These are phyloP conservation scores for Pseudochromis fuscus DNA, from an alignment of 2,797 vertebrate genomes.

Conservation along the genomic window DNA sequence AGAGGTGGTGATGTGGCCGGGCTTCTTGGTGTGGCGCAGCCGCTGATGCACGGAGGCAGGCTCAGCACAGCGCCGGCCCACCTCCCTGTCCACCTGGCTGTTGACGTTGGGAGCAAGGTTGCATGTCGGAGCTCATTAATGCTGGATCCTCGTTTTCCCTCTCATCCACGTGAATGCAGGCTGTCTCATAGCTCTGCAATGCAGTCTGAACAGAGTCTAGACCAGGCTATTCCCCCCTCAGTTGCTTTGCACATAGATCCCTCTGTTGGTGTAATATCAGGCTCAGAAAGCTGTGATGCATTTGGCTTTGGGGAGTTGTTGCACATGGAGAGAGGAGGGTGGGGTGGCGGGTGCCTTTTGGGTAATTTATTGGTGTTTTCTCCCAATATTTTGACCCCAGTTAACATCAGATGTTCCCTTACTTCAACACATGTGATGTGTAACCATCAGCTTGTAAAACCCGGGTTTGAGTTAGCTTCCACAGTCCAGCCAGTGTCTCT, in stretches of 20 bases:
- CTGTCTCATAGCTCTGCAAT: constrained; percentile 77
- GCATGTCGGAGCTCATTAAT: constrained; percentile 74
- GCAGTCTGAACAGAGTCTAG: constrained; percentile 77
- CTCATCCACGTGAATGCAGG: constrained; percentile 69
- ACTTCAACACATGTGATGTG: not conserved
- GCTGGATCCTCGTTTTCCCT: constrained; percentile 49
- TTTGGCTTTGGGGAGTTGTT: constrained; percentile 31
- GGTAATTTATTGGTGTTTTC: no score
- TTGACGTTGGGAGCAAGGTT: constrained; percentile 59
- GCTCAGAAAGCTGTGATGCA: constrained; percentile 27
- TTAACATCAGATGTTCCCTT: constrained; percentile 13
- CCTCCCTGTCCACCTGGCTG: constrained; percentile 67
- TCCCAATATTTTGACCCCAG: constrained; percentile 21
- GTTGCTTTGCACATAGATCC: constrained; percentile 63
- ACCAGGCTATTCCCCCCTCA: constrained; percentile 58
- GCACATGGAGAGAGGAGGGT: constrained; percentile 7
- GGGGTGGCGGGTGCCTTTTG: not conserved
- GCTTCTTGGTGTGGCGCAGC: constrained; percentile 50
- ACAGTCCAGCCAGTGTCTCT: not conserved
- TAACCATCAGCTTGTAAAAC: not conserved
- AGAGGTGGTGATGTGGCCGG: constrained; percentile 56
- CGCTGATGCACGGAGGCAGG: constrained; percentile 32
- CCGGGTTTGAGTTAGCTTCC: not conserved
- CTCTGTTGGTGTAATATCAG: constrained; percentile 51
- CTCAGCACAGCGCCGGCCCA: constrained; percentile 13